Conservation (phyloP, 2,888 invertebrate genomes). For the Yponomeuta plumbellus region DNA sequence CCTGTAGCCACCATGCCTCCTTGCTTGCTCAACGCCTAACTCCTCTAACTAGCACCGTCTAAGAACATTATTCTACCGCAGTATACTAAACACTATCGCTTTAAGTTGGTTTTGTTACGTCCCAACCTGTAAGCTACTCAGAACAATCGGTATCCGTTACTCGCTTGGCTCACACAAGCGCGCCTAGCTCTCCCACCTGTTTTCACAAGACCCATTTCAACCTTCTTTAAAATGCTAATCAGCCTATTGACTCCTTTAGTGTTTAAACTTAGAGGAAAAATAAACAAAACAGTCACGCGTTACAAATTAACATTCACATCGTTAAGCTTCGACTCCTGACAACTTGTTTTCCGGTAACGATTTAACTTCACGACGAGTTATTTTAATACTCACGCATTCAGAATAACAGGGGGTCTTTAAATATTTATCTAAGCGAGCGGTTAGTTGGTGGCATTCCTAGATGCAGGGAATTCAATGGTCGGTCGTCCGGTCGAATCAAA, state of each 20-base stretch:
- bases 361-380: conserved; percentile 57
- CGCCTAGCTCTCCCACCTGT: conserved; percentile 3
- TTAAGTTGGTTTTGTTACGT: background rate
- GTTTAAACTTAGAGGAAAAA: conserved; percentile 35
- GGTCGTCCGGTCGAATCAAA: background rate
- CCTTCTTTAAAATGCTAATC: conserved; percentile 13
- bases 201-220: conserved; percentile 8
- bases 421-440: conserved; percentile 69
- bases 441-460: conserved; percentile 22
- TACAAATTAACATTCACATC: conserved; percentile 60
- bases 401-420: conserved; percentile 53
- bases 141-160: background rate
- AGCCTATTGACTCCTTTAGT: conserved; percentile 8
- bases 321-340: conserved; percentile 37
- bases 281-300: conserved; percentile 35
- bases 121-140: background rate
- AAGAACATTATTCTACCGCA: background rate
- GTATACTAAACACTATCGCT: background rate
- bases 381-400: conserved; percentile 38
- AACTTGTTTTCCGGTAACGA: conserved; percentile 67
- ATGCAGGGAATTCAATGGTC: conserved; percentile 1
- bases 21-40: conserved; percentile 51
- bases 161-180: background rate
- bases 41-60: background rate
- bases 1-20: conserved; percentile 23